A percentile compares a stretch with the other conserved stretches of the same genome.
Conservation (phyloP, 92 coral and sea anemone species). For the Parazoanthus atlanticus region DNA sequence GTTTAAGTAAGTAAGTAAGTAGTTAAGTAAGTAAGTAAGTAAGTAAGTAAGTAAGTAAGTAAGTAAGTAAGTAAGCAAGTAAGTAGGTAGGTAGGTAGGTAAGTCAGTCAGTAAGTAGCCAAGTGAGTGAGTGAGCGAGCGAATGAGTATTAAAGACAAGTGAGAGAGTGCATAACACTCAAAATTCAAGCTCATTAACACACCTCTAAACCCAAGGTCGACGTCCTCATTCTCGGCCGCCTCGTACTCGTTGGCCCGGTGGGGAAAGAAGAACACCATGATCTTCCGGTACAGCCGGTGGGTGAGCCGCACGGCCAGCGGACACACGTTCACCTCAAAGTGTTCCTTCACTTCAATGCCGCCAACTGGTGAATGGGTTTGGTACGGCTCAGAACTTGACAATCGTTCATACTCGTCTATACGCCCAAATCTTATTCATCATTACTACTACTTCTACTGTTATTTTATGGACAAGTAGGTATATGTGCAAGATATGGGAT, state of each 20-base stretch:
- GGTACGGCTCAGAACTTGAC: neutral
- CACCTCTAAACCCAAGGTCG: conserved; percentile 85
- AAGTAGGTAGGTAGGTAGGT: neutral
- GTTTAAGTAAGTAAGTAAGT: too few species aligned
- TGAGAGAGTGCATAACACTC: neutral
- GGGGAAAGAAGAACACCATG: conserved; percentile 97
- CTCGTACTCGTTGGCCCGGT: conserved; percentile 91
- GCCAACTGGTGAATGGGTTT: conserved; percentile 66
- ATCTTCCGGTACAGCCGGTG: conserved; percentile 83
- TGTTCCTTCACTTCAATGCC: conserved; percentile 99
- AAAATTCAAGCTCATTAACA: too few species aligned
- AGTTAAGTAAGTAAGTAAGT: neutral
- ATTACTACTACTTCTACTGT: neutral
- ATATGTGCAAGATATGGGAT: neutral
- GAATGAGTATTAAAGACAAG: neutral
- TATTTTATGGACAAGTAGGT: neutral
- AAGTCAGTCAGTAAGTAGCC: neutral
- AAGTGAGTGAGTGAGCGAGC: neutral
- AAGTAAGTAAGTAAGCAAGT: neutral
- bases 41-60: neutral
- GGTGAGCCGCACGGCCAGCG: conserved; percentile 90
- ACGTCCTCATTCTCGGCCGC: conserved; percentile 75
- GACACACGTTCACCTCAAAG: conserved; percentile 97
- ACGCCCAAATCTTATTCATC: neutral
- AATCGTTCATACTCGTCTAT: too few species aligned